A percentile compares a stretch with the other conserved stretches of the same genome.
Conservation (phyloP, 2,113 vertebrate species). For the Chamaetylas fuelleborni region DNA sequence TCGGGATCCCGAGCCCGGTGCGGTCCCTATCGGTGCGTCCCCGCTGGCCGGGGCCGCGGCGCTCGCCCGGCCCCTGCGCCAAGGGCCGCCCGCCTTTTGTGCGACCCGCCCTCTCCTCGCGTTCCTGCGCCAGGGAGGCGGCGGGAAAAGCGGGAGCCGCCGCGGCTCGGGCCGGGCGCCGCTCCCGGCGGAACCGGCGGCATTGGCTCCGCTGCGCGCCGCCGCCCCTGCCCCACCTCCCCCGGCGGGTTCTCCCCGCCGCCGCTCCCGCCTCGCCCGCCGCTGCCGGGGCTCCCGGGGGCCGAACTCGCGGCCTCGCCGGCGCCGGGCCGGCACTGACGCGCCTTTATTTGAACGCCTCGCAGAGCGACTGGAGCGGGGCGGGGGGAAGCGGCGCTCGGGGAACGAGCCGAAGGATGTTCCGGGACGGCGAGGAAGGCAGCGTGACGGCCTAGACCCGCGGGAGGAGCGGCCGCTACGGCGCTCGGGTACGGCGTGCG, state of each 20-base stretch:
- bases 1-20: neutral
- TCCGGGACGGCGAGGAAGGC: neutral
- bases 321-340: neutral
- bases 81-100: constrained; percentile 21
- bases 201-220: neutral
- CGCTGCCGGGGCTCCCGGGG: neutral
- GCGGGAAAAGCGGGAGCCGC: neutral
- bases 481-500: neutral
- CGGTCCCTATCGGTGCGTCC: too few relatives aligned
- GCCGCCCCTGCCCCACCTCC: neutral
- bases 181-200: neutral
- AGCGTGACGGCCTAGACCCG: neutral
- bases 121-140: neutral
- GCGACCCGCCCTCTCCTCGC: neutral
- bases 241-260: neutral
- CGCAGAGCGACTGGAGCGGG: neutral
- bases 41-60: neutral
- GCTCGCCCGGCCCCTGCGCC: neutral
- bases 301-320: neutral
- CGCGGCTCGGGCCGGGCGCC: neutral
- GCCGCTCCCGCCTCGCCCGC: neutral
- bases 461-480: neutral
- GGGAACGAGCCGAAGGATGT: neutral
- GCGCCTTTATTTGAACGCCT: constrained; percentile 10
- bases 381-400: neutral